A percentile compares a stretch with the other conserved stretches of the same genome.
phyloP scores from a whole-genome alignment of 92 coral and sea anemone genomes.

The Epizoanthus rinbou region DNA sequence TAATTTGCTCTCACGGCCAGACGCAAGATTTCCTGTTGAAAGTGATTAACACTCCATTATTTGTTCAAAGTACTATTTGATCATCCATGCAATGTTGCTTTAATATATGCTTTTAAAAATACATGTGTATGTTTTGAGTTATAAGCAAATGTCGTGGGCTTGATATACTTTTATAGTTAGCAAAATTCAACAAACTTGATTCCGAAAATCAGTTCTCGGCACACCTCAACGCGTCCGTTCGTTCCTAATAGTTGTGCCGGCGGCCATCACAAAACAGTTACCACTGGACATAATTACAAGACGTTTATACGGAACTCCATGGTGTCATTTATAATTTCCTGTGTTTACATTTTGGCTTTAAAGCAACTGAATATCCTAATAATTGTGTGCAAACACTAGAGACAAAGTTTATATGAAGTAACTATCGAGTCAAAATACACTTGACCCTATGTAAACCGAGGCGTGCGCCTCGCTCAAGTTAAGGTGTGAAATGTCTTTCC shows the following conservation, averaged over 20 bases:
- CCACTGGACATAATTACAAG: background rate
- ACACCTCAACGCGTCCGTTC: background rate
- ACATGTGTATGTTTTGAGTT: no score
- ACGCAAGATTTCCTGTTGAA: no score
- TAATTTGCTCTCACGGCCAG: no score
- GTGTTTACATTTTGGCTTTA: slow-evolving; percentile 13
- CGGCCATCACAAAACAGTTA: slow-evolving; percentile 3
- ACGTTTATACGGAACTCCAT: slow-evolving; percentile 3
- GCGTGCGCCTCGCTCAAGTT: background rate
- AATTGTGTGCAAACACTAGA: background rate
- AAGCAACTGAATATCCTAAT: background rate
- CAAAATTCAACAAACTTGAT: no score
- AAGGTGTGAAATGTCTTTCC: slow-evolving; percentile 18
- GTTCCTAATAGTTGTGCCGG: background rate
- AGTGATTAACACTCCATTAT: no score
- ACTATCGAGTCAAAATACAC: slow-evolving; percentile 16
- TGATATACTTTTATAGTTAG: no score
- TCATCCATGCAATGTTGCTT: background rate
- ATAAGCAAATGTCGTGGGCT: no score
- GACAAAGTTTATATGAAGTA: slow-evolving; percentile 24
- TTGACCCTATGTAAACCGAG: slow-evolving; percentile 13
- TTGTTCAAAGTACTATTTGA: background rate
- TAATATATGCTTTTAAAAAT: background rate
- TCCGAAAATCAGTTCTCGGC: no score
- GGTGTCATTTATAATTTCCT: slow-evolving; percentile 12